A percentile compares a stretch with the other conserved stretches of the same genome.
These are phyloP conservation scores for Corydoras maculifer DNA, from an alignment of 2,113 vertebrate species.

Conservation along the genomic window DNA sequence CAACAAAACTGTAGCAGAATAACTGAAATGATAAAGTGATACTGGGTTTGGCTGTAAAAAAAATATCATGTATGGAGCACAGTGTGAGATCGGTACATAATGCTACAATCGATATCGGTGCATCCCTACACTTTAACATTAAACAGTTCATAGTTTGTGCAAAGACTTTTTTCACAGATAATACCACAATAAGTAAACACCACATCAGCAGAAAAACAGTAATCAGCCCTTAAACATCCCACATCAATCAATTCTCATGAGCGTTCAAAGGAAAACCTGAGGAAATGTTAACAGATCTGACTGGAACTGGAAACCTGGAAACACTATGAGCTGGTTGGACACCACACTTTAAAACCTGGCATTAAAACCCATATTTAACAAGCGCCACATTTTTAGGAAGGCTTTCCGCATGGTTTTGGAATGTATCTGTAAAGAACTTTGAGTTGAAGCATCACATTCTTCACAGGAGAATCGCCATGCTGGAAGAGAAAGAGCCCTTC, in stretches of 20 bases:
- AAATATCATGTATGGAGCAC: no score
- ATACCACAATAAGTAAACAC: constrained; percentile 11
- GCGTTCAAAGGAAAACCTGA: constrained; percentile 13
- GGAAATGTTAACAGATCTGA: constrained; percentile 16
- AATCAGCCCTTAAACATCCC: constrained; percentile 23
- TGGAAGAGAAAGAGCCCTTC: no score
- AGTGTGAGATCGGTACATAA: no score
- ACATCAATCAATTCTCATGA: not conserved
- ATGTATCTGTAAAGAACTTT: no score
- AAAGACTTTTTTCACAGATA: not conserved
- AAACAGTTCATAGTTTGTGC: constrained; percentile 9
- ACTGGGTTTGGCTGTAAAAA: no score
- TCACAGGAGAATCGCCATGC: no score
- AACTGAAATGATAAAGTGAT: no score
- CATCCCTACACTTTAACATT: no score
- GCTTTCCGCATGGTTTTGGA: not conserved
- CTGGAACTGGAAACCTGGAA: not conserved
- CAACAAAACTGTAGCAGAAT: no score
- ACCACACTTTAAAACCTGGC: not conserved
- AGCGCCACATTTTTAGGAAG: not conserved
- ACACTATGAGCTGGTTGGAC: not conserved
- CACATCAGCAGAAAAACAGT: not conserved
- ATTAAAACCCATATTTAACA: not conserved
- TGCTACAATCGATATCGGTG: no score
- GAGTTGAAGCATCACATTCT: no score